These are phyloP conservation scores for Streblospio benedicti DNA, from an alignment of 1,140 invertebrate genomes.

Conservation along the genomic window DNA sequence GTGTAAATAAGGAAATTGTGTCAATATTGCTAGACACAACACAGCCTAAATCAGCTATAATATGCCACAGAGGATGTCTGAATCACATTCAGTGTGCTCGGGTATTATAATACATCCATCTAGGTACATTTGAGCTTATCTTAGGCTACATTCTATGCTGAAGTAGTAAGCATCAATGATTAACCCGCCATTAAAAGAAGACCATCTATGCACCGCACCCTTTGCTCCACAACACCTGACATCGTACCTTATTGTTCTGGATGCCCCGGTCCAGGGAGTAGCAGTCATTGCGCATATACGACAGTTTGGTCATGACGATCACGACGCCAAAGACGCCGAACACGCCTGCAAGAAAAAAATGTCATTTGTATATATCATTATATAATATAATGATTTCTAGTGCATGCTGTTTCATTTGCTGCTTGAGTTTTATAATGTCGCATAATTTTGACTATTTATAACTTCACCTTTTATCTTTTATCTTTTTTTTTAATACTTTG, in stretches of 20 bases:
- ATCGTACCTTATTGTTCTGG: constrained; percentile 22
- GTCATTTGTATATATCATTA: background rate
- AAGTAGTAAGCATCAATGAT: too few relatives aligned
- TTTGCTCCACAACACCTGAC: too few relatives aligned
- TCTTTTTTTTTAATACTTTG: background rate
- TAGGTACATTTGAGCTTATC: too few relatives aligned
- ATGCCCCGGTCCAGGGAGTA: constrained; percentile 32
- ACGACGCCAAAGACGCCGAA: constrained; percentile 80
- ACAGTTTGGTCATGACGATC: constrained; percentile 79
- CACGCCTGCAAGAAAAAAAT: constrained; percentile 57
- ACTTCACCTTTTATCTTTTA: background rate
- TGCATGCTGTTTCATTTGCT: background rate
- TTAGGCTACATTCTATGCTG: too few relatives aligned
- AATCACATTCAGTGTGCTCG: too few relatives aligned
- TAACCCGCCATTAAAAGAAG: too few relatives aligned
- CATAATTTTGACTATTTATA: background rate
- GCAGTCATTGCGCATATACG: constrained; percentile 53
- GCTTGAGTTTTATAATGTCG: background rate
- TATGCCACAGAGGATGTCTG: too few relatives aligned
- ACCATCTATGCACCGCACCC: too few relatives aligned
- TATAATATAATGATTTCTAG: constrained; percentile 1
- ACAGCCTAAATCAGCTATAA: too few relatives aligned
- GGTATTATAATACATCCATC: too few relatives aligned
- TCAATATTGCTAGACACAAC: too few relatives aligned
- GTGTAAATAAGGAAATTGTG: too few relatives aligned